Percentiles rank a stretch among this genome's conserved stretches.
Evolutionary conservation across 2,888 invertebrate species (phyloP).

Genomic region (Drosophila subsilvestris): DNA sequence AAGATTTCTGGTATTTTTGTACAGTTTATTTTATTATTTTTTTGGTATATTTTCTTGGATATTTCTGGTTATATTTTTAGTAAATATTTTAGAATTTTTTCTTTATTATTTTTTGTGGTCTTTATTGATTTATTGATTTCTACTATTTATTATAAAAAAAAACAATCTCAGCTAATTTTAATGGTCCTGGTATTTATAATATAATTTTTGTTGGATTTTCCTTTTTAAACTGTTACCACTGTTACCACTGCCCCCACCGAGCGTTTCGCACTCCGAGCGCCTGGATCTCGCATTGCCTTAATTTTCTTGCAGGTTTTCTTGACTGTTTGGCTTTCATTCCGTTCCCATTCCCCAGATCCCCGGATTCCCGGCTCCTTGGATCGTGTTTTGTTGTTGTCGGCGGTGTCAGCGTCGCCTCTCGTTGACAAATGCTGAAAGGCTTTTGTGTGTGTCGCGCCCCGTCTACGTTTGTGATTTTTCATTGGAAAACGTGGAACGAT

Average conservation of each 20-base stretch:
- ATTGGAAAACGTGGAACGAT: constrained; percentile 71
- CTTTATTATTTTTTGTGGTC: no score
- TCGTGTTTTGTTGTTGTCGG: constrained; percentile 51
- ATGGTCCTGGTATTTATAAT: background rate
- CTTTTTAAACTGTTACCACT: constrained; percentile 10
- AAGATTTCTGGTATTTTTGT: no score
- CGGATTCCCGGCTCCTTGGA: constrained; percentile 18
- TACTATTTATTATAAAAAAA: no score
- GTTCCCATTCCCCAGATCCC: constrained; percentile 32
- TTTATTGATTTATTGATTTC: no score
- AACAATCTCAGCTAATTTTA: no score
- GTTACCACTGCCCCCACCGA: constrained; percentile 19
- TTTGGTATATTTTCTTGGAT: no score
- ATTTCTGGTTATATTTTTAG: no score
- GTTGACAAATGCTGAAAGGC: constrained; percentile 78
- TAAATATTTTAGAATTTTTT: no score
- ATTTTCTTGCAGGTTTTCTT: constrained; percentile 77
- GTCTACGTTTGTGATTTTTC: constrained; percentile 63
- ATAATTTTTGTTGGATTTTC: no score
- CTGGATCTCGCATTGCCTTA: constrained; percentile 70
- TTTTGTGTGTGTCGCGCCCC: constrained; percentile 59
- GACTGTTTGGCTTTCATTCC: constrained; percentile 67
- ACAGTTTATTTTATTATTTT: no score
- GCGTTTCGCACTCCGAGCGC: constrained; percentile 41
- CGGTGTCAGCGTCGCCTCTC: constrained; percentile 64